Percentiles rank a stretch among this genome's conserved stretches.
These are phyloP conservation scores for Eurytemora carolleeae DNA, from an alignment of 1,140 invertebrate species.

Conservation along the genomic window DNA sequence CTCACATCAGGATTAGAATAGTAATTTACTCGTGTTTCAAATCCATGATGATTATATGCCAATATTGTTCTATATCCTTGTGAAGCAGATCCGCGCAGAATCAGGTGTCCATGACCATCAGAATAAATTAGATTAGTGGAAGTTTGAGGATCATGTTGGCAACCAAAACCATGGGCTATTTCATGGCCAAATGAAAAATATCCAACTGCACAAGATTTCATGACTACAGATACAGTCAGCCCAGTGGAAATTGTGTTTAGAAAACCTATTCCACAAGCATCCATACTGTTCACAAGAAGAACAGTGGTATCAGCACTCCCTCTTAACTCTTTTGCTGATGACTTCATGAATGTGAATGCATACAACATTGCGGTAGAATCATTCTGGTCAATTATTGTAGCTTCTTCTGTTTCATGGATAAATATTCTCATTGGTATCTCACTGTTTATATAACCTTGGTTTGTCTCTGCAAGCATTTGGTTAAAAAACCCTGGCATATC, in stretches of 20 bases:
- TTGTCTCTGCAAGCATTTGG: too few relatives aligned
- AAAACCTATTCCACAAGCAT: not conserved
- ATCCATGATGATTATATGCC: not conserved
- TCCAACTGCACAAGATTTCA: not conserved
- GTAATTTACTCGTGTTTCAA: not conserved
- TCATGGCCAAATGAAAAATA: not conserved
- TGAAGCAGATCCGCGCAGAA: not conserved
- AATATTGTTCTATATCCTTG: not conserved
- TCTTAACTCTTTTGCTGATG: too few relatives aligned
- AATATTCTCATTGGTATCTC: too few relatives aligned
- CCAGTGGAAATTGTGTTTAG: not conserved
- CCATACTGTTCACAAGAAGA: not conserved
- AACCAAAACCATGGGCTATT: not conserved
- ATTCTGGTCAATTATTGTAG: too few relatives aligned
- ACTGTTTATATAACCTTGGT: too few relatives aligned
- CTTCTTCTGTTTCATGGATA: too few relatives aligned
- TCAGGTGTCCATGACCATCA: not conserved
- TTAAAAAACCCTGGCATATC: too few relatives aligned
- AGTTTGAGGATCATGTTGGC: not conserved
- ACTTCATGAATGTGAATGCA: too few relatives aligned
- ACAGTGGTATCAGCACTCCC: not conserved
- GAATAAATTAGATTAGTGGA: not conserved
- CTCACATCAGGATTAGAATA: not conserved
- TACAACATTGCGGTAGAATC: too few relatives aligned
- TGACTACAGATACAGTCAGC: not conserved